phyloP scores from a whole-genome alignment of 2,113 vertebrate genomes.

The Oryzias curvinotus region DNA sequence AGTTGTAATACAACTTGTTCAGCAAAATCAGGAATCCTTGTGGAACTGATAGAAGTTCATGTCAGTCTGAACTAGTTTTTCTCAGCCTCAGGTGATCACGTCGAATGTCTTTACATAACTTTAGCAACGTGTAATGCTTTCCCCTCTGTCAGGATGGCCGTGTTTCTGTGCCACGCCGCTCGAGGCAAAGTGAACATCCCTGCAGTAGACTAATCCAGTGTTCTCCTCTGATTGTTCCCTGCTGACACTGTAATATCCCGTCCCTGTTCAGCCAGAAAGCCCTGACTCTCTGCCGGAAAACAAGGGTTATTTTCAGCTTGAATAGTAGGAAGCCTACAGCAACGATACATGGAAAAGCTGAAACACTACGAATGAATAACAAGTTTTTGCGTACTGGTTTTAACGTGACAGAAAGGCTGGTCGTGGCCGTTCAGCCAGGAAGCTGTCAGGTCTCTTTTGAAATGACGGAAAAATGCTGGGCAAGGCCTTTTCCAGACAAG shows the following conservation, averaged over 20 bases:
- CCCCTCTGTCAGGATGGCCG: constrained; percentile 7
- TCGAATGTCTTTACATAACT: constrained; percentile 44
- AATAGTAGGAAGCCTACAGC: constrained; percentile 86
- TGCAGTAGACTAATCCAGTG: constrained; percentile 65
- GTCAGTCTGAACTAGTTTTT: constrained; percentile 22
- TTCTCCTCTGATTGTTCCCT: constrained; percentile 67
- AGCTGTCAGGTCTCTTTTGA: constrained; percentile 74
- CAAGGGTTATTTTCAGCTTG: constrained; percentile 89
- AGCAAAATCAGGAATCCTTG: constrained; percentile 12
- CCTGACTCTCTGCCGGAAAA: constrained; percentile 83
- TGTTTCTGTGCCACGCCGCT: constrained; percentile 54
- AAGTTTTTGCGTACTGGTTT: constrained; percentile 9
- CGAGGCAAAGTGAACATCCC: constrained; percentile 69
- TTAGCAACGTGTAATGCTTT: constrained; percentile 22
- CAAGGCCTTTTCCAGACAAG: constrained; percentile 45
- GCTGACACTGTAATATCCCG: constrained; percentile 70
- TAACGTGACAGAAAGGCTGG: constrained; percentile 57
- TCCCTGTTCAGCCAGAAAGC: constrained; percentile 76
- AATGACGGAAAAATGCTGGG: constrained; percentile 68
- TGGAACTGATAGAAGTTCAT: constrained; percentile 19
- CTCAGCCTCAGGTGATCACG: constrained; percentile 14
- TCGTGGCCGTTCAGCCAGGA: constrained; percentile 80
- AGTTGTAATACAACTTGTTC: constrained; percentile 22
- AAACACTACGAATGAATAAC: constrained; percentile 61
- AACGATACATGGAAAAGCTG: constrained; percentile 82